Evolutionary conservation across 2,888 invertebrate genomes (phyloP).

Genomic region (Ophonus ardosiacus): DNA sequence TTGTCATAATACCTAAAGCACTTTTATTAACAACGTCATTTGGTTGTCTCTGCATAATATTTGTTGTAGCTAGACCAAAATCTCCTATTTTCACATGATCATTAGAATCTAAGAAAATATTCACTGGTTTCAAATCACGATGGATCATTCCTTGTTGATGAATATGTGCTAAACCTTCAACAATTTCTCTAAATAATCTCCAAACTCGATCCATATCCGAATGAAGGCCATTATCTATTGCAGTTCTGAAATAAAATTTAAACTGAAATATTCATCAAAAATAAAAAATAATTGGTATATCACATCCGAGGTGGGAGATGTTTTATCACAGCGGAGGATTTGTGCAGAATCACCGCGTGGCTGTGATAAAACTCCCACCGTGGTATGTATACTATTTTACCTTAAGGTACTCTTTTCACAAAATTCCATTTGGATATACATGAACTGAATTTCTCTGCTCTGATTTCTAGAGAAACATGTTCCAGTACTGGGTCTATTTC

Average conservation of each 20-base stretch:
- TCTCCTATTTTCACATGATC: conserved; percentile 99
- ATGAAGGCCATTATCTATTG: conserved; percentile 90
- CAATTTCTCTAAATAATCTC: conserved; percentile 96
- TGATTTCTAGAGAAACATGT: conserved; percentile 24
- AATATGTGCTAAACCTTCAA: conserved; percentile 93
- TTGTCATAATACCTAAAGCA: conserved; percentile 66
- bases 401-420: conserved; percentile 96
- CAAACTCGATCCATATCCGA: conserved; percentile 89
- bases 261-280: too few relatives aligned
- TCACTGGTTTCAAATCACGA: conserved; percentile 91
- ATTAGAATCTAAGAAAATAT: conserved; percentile 95
- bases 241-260: conserved; percentile 78
- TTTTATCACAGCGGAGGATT: too few relatives aligned
- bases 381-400: too few relatives aligned
- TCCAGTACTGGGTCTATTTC: conserved; percentile 62
- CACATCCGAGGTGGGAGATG: too few relatives aligned
- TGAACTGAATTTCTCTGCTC: conserved; percentile 79
- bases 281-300: too few relatives aligned
- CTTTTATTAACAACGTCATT: conserved; percentile 68
- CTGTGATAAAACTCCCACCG: too few relatives aligned
- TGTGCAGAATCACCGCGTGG: too few relatives aligned
- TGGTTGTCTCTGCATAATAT: conserved; percentile 75
- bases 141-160: conserved; percentile 95
- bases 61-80: conserved; percentile 96
- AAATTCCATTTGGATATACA: conserved; percentile 99